A percentile compares a stretch with the other conserved stretches of the same genome.
phyloP scores from a whole-genome alignment of 1,140 invertebrate genomes.

The Trichomalopsis sarcophagae region DNA sequence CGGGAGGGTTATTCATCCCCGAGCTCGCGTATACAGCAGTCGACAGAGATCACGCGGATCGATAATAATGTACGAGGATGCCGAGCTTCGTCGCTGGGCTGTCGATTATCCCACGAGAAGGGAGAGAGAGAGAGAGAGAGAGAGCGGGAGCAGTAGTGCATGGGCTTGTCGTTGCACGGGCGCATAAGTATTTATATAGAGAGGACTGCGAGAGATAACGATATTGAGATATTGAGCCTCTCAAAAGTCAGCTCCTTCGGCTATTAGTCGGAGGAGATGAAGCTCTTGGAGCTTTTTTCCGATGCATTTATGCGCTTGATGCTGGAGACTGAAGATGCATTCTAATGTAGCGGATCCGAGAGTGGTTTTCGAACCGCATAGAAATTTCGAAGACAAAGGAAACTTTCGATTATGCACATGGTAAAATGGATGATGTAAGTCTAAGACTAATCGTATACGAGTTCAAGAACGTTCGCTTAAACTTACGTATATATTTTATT shows the following conservation, averaged over 20 bases:
- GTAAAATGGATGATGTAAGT: no score
- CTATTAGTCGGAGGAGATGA: slow-evolving; percentile 57
- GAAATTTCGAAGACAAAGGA: no score
- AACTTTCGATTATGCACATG: no score
- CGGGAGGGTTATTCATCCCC: slow-evolving; percentile 52
- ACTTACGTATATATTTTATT: no score
- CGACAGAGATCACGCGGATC: slow-evolving; percentile 10
- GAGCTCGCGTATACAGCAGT: background rate
- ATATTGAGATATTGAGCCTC: slow-evolving; percentile 66
- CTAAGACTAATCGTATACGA: no score
- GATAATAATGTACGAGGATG: background rate
- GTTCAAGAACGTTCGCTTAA: no score
- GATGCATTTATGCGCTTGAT: background rate
- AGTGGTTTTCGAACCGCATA: no score
- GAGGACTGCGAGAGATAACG: slow-evolving; percentile 61
- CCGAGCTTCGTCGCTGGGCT: background rate
- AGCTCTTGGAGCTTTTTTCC: background rate
- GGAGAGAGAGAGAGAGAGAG: background rate
- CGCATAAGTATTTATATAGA: slow-evolving; percentile 47
- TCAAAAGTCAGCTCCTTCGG: slow-evolving; percentile 55
- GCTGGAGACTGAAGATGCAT: no score
- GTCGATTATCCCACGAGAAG: background rate
- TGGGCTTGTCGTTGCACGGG: slow-evolving; percentile 58
- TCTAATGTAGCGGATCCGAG: no score
- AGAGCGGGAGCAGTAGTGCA: slow-evolving; percentile 36